Percentiles rank a stretch among this genome's conserved stretches.
Evolutionary conservation across 1,140 invertebrate species (phyloP).

Genomic region (Centruroides sculpturatus): DNA sequence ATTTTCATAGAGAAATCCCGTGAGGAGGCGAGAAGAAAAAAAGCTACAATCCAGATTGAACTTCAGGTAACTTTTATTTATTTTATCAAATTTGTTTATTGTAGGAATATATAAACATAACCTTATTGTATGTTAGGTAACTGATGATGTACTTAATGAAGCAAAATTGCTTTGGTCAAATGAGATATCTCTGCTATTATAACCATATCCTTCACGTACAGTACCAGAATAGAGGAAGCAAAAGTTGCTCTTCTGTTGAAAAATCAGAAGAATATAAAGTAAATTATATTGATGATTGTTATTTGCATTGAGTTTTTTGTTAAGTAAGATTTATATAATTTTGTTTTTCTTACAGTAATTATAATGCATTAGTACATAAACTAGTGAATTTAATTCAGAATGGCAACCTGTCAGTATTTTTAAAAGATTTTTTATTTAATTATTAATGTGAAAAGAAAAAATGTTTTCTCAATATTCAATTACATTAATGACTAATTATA

Average conservation of each 20-base stretch:
- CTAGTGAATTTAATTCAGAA: conserved; percentile 45
- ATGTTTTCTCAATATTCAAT: too few species aligned
- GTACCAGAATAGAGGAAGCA: neutral
- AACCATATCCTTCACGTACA: neutral
- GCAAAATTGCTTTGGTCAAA: conserved; percentile 29
- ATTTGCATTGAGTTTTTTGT: neutral
- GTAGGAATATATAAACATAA: too few species aligned
- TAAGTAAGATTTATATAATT: too few species aligned
- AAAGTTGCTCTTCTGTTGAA: too few species aligned
- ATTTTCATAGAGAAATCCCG: too few species aligned
- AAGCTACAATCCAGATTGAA: conserved; percentile 33
- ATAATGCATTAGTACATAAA: conserved; percentile 43
- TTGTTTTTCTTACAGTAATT: conserved; percentile 35
- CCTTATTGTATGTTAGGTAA: conserved; percentile 27
- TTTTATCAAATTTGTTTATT: too few species aligned
- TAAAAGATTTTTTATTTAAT: too few species aligned
- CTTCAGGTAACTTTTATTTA: conserved; percentile 21
- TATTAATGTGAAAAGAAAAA: neutral
- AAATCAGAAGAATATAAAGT: too few species aligned
- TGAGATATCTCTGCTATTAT: conserved; percentile 1
- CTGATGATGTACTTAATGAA: conserved; percentile 34
- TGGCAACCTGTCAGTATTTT: conserved; percentile 48
- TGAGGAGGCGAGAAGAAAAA: too few species aligned
- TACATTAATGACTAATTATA: too few species aligned
- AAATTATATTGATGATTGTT: too few species aligned